Conservation (phyloP, 2,797 vertebrate genomes). For the Acropternis orthonyx region DNA sequence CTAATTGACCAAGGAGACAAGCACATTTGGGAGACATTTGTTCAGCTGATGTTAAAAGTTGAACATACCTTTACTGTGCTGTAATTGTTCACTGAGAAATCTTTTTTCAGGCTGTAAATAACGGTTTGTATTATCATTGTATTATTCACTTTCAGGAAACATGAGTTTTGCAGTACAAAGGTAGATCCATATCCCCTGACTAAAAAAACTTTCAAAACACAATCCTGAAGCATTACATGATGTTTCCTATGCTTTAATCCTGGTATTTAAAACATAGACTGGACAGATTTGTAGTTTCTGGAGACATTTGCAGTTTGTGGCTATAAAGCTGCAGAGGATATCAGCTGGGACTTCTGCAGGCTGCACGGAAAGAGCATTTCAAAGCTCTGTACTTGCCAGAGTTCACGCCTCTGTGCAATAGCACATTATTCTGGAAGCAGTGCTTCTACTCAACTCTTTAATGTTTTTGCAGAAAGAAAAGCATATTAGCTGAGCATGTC, state of each 20-base stretch:
- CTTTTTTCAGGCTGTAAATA: neutral
- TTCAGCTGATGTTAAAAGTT: slow-evolving; percentile 10
- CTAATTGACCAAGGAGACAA: neutral
- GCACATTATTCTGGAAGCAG: neutral
- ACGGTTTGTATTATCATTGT: neutral
- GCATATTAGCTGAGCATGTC: neutral
- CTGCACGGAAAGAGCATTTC: neutral
- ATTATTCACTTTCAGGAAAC: neutral
- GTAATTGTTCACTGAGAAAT: neutral
- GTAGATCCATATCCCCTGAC: neutral
- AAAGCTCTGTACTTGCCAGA: neutral
- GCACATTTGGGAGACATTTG: neutral
- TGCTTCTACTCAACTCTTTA: neutral
- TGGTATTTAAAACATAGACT: neutral
- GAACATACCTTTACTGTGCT: neutral
- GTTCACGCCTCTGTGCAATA: neutral
- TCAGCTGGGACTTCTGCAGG: neutral
- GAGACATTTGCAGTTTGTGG: neutral
- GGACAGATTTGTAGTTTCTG: neutral
- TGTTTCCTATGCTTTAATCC: neutral
- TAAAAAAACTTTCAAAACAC: neutral
- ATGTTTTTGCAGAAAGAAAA: slow-evolving; percentile 17
- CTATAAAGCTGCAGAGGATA: neutral
- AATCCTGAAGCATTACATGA: neutral
- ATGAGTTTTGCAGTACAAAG: neutral